Evolutionary conservation across 2,888 invertebrate genomes (phyloP).

Genomic region (Calameuta idolon): DNA sequence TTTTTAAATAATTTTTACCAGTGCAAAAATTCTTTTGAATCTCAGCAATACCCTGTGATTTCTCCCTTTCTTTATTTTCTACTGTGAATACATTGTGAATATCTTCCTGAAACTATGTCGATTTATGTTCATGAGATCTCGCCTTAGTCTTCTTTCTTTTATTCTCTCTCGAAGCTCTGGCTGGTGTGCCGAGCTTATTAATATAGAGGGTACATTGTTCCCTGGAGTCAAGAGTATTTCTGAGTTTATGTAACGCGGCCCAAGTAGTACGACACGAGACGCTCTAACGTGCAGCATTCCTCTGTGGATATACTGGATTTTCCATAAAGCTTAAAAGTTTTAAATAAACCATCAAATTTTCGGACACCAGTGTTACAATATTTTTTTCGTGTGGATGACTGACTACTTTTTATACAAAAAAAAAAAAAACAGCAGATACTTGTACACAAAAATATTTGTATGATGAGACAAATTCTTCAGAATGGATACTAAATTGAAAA

Average conservation of each 20-base stretch:
- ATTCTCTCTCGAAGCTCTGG: conserved; percentile 11
- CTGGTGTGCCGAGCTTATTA: conserved; percentile 14
- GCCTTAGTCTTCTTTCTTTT: not conserved
- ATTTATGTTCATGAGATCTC: not conserved
- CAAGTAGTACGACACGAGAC: conserved; percentile 2
- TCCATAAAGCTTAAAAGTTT: not conserved
- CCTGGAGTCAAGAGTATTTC: conserved; percentile 22
- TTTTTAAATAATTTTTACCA: not conserved
- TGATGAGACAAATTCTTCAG: not conserved
- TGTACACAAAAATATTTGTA: not conserved
- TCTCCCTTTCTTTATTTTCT: not conserved
- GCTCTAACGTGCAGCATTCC: conserved; percentile 12
- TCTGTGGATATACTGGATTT: not conserved
- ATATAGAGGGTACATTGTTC: conserved; percentile 29
- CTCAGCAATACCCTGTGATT: not conserved
- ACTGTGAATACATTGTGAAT: not conserved
- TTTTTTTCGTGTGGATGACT: not conserved
- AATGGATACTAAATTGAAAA: not conserved
- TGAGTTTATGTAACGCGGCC: conserved; percentile 24
- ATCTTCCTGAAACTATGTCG: not conserved
- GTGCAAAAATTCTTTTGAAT: not conserved
- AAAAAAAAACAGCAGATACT: not conserved
- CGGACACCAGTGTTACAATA: not conserved
- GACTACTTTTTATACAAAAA: not conserved
- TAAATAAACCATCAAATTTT: not conserved